Conservation (phyloP, 2,797 vertebrate species). For the Distichodus sexfasciatus region DNA sequence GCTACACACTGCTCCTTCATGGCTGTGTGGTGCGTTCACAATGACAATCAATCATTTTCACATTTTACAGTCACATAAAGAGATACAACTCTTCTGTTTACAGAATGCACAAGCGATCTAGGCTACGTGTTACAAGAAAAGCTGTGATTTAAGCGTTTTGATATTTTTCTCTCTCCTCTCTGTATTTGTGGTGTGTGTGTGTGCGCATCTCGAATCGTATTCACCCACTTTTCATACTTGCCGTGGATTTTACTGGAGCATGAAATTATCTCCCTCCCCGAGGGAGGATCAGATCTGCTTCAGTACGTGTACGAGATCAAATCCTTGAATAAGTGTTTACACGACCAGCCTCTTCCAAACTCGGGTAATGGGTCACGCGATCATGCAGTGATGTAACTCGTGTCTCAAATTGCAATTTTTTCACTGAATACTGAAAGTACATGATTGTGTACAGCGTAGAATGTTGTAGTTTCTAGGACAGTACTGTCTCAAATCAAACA, state of each 20-base stretch:
- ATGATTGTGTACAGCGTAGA: too few species aligned
- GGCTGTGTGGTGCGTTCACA: too few species aligned
- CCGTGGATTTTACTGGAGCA: slow-evolving; percentile 36
- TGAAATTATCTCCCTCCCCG: slow-evolving; percentile 33
- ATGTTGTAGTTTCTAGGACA: too few species aligned
- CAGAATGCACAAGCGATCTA: too few species aligned
- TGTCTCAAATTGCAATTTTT: too few species aligned
- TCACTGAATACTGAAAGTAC: too few species aligned
- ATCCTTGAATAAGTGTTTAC: neutral
- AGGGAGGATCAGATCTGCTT: slow-evolving; percentile 2
- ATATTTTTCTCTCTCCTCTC: neutral
- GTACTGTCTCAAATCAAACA: too few species aligned
- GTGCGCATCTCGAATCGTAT: neutral
- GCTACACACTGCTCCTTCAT: too few species aligned
- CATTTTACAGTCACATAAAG: too few species aligned
- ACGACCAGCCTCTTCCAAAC: neutral
- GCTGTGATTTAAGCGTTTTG: neutral
- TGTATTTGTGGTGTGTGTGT: neutral
- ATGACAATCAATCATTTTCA: too few species aligned
- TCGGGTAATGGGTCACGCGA: neutral
- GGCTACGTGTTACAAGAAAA: neutral
- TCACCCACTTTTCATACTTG: slow-evolving; percentile 14
- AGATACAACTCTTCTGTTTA: too few species aligned
- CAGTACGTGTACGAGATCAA: neutral
- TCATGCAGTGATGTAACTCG: neutral